Base-by-base conservation (phyloP, 2,113 vertebrate genomes). In the Pedetes capensis region DNA sequence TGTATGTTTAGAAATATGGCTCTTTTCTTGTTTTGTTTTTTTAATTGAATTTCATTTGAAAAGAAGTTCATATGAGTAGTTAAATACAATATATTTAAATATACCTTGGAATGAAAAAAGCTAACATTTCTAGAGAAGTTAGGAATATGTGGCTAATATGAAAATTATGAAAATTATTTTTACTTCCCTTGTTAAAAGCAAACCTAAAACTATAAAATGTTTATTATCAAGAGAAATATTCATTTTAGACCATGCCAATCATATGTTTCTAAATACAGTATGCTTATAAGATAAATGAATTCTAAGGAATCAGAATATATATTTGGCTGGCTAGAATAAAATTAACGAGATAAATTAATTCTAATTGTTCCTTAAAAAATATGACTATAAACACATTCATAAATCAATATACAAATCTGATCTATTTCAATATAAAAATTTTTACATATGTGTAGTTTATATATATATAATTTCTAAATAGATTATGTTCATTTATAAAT, bases 1-100 rank as follows among this genome's bases (percentile, higher is more conserved):
- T 95, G 42, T 42, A 84, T 79, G n/a, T 86, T 96, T 94, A 89
- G 53, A 96, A 95, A 75, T 81, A 93, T 55, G 76, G 37, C 42
- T 64, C 29, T 37, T 89, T 95, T 89, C 39, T 92, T 75, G 9
- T 37, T 84, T 51, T 49, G 61, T 47, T 85, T 49, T 68, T 79
- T 49, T 22, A 75, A 18, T 74, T 83, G n/a, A 94, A 82, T 95
- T 93, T 79, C 29, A 84, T 87, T 95, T 87, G 82, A 89, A 84
- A 20, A 80, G 51, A 95, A 89, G 57, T 95, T 84, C 17, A 68
- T 87, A 44, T 55, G 27, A 90, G 42, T 78, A 27, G 72, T 84
- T 94, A 89, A 90, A 80, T 71, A 66, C 8, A 51, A 11, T 80
- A 27, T 71, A 78, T 75, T 89, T 87, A 86, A 89, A 92, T 25